A percentile compares a stretch with the other conserved stretches of the same genome.
These are phyloP conservation scores for Maniola hyperantus DNA, from an alignment of 2,888 invertebrate species.

Conservation along the genomic window DNA sequence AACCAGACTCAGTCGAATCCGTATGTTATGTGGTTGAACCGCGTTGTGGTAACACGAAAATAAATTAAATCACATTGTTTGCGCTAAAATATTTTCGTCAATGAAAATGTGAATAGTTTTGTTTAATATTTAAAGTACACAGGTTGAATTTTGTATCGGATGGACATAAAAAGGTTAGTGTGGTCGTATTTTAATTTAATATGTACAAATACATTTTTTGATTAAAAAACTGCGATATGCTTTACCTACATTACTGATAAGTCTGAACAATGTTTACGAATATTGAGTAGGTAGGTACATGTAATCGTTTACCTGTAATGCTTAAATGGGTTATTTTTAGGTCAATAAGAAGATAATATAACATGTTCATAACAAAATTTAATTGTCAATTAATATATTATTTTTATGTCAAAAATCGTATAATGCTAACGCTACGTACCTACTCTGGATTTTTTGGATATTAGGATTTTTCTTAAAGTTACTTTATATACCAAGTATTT, in stretches of 20 bases:
- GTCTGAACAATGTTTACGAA: neutral
- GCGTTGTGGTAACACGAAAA: conserved; percentile 10
- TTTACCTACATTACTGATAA: conserved; percentile 2
- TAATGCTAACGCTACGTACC: too few relatives aligned
- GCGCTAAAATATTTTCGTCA: conserved; percentile 18
- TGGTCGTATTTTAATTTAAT: neutral
- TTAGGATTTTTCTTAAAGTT: too few relatives aligned
- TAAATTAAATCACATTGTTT: conserved; percentile 6
- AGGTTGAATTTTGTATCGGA: neutral
- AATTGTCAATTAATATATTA: too few relatives aligned
- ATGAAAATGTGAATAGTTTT: conserved; percentile 27
- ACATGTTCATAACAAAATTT: too few relatives aligned
- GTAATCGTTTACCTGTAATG: neutral
- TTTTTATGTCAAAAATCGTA: too few relatives aligned
- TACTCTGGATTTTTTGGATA: too few relatives aligned
- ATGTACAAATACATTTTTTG: conserved; percentile 2
- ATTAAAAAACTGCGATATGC: neutral
- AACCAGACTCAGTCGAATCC: conserved; percentile 49
- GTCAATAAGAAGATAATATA: neutral
- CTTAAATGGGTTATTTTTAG: neutral
- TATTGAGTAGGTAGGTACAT: too few relatives aligned
- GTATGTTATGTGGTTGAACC: conserved; percentile 35
- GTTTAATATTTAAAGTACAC: neutral
- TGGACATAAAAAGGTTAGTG: conserved; percentile 13
- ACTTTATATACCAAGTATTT: too few relatives aligned